Percentiles rank a stretch among this genome's conserved stretches.
Evolutionary conservation across 2,113 vertebrate genomes (phyloP).

Genomic region (Anarhynchus alexandrinus): DNA sequence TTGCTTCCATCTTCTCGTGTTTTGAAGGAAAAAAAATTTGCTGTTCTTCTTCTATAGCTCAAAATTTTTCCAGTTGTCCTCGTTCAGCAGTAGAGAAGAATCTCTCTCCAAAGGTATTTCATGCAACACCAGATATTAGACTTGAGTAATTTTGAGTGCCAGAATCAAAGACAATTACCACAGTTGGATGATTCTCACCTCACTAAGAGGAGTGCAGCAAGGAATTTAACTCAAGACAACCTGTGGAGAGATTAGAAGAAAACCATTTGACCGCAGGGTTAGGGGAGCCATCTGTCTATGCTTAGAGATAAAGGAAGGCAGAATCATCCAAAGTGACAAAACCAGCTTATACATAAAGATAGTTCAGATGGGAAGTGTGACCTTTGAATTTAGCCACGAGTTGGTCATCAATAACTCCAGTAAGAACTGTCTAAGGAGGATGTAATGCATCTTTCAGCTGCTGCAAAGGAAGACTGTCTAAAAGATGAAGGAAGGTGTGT

Average conservation of each 20-base stretch:
- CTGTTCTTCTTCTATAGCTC: accelerated
- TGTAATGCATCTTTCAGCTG: not conserved
- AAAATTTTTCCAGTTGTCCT: not conserved
- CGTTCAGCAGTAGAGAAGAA: not conserved
- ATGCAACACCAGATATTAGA: not conserved
- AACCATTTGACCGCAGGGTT: not conserved
- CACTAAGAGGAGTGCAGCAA: not conserved
- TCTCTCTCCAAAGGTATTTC: not conserved
- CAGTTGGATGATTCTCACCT: not conserved
- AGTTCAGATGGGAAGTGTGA: not conserved
- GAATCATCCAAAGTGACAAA: not conserved
- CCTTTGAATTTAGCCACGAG: not conserved
- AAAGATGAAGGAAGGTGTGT: not conserved
- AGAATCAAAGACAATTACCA: not conserved
- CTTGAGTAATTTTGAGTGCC: not conserved
- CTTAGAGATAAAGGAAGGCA: not conserved
- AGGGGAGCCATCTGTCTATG: not conserved
- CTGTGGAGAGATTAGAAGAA: not conserved
- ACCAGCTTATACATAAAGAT: not conserved
- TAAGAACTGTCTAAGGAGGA: not conserved
- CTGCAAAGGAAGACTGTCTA: not conserved
- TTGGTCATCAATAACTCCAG: not conserved
- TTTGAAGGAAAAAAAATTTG: not conserved
- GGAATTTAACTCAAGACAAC: not conserved
- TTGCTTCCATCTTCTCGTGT: not conserved